Evolutionary conservation across 92 coral and sea anemone species (phyloP).

Genomic region (Porites divaricata): DNA sequence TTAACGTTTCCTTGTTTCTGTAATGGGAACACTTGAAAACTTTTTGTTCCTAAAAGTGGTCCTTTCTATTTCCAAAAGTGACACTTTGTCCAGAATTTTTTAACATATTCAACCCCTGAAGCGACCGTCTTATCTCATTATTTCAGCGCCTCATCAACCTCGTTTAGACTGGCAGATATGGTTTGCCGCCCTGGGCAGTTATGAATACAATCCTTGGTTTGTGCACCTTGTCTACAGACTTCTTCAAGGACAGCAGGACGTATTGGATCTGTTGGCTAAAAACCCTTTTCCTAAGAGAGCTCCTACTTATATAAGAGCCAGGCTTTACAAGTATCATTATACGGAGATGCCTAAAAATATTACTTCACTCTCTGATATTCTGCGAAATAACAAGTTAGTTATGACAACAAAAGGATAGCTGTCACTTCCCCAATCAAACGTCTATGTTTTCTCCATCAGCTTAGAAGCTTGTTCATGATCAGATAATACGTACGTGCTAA

Average conservation of each 20-base stretch:
- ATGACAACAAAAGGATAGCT: background rate
- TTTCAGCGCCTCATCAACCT: conserved; percentile 97
- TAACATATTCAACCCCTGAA: background rate
- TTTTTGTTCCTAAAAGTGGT: too few species aligned
- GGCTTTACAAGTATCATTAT: conserved; percentile 86
- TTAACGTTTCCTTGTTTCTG: too few species aligned
- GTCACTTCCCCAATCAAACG: background rate
- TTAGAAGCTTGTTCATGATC: too few species aligned
- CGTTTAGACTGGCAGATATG: conserved; percentile 99
- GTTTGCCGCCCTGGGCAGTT: conserved; percentile 96
- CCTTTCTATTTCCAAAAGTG: background rate
- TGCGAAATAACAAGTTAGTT: conserved; percentile 56
- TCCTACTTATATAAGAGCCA: conserved; percentile 83
- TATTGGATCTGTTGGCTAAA: conserved; percentile 79
- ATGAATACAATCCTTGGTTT: conserved; percentile 96
- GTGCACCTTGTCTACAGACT: conserved; percentile 87
- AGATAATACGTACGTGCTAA: too few species aligned
- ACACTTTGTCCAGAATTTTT: too few species aligned
- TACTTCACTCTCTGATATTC: conserved; percentile 24
- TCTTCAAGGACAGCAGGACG: conserved; percentile 86
- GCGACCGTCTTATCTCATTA: background rate
- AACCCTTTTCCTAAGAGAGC: conserved; percentile 85
- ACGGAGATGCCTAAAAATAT: conserved; percentile 59
- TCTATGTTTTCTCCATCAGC: too few species aligned
- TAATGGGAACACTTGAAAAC: too few species aligned